Percentiles rank a stretch among this genome's conserved stretches.
These are phyloP conservation scores for Drosophila ananassae DNA, from an alignment of 1,140 invertebrate species.

Conservation along the genomic window DNA sequence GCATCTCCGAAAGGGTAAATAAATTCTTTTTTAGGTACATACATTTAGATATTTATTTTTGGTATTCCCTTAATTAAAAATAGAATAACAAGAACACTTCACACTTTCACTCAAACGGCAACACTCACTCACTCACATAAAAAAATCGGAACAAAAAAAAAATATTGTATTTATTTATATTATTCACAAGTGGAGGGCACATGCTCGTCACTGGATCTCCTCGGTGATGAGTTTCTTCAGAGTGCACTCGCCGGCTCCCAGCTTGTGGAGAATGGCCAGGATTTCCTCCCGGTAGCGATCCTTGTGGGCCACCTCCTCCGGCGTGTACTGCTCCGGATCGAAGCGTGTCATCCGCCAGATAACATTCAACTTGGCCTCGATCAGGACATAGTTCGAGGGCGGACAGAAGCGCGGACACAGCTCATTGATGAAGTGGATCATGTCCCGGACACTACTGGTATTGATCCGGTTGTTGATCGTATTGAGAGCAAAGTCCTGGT, in stretches of 20 bases:
- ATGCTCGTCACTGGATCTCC: constrained; percentile 62
- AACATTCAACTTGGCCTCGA: constrained; percentile 80
- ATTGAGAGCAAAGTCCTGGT: constrained; percentile 80
- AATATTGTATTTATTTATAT: not conserved
- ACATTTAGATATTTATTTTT: constrained; percentile 44
- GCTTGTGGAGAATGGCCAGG: constrained; percentile 79
- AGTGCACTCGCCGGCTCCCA: constrained; percentile 84
- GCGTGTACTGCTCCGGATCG: constrained; percentile 58
- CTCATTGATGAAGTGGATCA: constrained; percentile 82
- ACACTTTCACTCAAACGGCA: constrained; percentile 10
- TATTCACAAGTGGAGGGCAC: constrained; percentile 2
- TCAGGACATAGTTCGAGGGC: constrained; percentile 75
- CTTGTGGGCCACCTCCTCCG: constrained; percentile 74
- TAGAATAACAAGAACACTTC: constrained; percentile 33
- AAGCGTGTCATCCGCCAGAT: constrained; percentile 79
- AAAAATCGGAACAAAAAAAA: constrained; percentile 5
- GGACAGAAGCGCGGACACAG: constrained; percentile 80
- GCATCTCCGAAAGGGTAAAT: not conserved
- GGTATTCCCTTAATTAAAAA: constrained; percentile 45
- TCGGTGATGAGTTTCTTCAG: constrained; percentile 83
- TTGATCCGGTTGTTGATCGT: constrained; percentile 83
- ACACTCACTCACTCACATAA: constrained; percentile 12
- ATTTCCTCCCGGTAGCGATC: constrained; percentile 83
- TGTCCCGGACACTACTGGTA: constrained; percentile 69
- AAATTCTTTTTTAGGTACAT: not conserved